Evolutionary conservation across 2,113 vertebrate genomes (phyloP), one percentile per base, ranked within the genome.

Genomic region (Eretmochelys imbricata): DNA sequence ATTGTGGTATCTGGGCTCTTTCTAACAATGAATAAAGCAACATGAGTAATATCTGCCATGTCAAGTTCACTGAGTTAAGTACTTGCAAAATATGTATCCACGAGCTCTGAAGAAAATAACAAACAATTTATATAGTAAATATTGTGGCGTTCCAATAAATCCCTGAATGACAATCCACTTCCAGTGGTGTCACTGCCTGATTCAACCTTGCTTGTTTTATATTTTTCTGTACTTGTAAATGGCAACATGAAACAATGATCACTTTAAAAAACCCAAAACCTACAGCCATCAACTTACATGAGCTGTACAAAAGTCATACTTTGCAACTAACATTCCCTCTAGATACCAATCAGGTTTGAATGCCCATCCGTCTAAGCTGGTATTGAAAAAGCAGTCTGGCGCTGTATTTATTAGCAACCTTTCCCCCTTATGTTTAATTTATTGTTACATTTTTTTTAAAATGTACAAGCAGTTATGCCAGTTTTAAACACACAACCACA

Each of bases 381-480:
- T 90, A 91, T 82, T 91, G 92, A 94, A 95, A 95, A 96, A 87
- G 49, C 95, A 97, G 87, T 85, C 89, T 89, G 85, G 93, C 88
- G 24, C 78, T 93, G 92, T 93, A 96, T 94, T 97, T 97, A 96
- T 97, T 97, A 97, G 90, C 95, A 96, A 94, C 46, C 51, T 89
- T 81, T 92, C 89, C 95, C 95, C 92, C 94, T 97, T 94, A 97
- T 96, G 94, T 97, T 97, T 96, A 97, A 98, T 94, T 93, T 98
- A 95, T 93, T 96, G 96, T 93, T 96, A 93, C 87, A 92, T 76
- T 97, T 91, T 27, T 62, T 94, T 91, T 17, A 84, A 84, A 96
- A 95, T 97, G 94, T 97, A 97, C 97, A 97, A 98, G 95, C 97
- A 97, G 95, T 95, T 95, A 85, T 93, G 85, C 91, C 76, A 95